A percentile compares a stretch with the other conserved stretches of the same genome.
These are phyloP conservation scores for Anarsia innoxiella DNA, from an alignment of 2,888 invertebrate genomes.

Conservation along the genomic window DNA sequence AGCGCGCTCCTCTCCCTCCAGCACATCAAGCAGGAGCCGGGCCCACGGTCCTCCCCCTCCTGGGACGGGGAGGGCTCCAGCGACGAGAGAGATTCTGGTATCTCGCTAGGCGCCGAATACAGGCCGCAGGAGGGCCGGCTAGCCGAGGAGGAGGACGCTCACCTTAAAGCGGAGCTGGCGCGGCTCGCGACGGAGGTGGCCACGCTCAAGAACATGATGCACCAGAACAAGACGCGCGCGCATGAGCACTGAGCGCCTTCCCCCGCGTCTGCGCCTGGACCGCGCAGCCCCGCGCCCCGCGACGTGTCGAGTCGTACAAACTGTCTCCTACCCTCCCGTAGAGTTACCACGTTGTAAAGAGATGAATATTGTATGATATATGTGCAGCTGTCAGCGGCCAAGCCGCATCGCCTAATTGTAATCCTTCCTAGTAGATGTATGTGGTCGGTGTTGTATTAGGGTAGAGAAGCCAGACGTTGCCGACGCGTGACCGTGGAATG, in stretches of 20 bases:
- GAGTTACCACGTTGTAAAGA: conserved; percentile 72
- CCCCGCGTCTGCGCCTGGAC: conserved; percentile 42
- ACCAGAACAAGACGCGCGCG: conserved; percentile 73
- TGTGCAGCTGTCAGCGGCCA: conserved; percentile 68
- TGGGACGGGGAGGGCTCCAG: conserved; percentile 94
- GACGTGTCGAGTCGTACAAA: conserved; percentile 52
- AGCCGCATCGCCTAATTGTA: conserved; percentile 61
- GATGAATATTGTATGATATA: conserved; percentile 60
- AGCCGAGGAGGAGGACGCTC: conserved; percentile 79
- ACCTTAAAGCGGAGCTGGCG: conserved; percentile 89
- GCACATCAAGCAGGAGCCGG: conserved; percentile 91
- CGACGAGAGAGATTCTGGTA: conserved; percentile 92
- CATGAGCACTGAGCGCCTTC: conserved; percentile 62
- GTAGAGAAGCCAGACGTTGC: conserved; percentile 32
- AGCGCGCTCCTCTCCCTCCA: conserved; percentile 88
- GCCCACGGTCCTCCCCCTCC: conserved; percentile 84
- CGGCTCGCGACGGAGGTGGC: conserved; percentile 94
- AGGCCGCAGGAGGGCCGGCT: conserved; percentile 57
- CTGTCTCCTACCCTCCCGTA: conserved; percentile 55
- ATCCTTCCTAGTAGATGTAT: conserved; percentile 67
- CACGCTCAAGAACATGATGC: conserved; percentile 88
- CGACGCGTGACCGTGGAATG: conserved; percentile 29
- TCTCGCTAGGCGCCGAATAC: conserved; percentile 85
- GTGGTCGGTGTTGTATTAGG: conserved; percentile 49
- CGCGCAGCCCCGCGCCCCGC: conserved; percentile 29